A percentile compares a stretch with the other conserved stretches of the same genome.
These are phyloP conservation scores for Acholoe squamosa DNA, from an alignment of 2,888 invertebrate species.

Conservation along the genomic window DNA sequence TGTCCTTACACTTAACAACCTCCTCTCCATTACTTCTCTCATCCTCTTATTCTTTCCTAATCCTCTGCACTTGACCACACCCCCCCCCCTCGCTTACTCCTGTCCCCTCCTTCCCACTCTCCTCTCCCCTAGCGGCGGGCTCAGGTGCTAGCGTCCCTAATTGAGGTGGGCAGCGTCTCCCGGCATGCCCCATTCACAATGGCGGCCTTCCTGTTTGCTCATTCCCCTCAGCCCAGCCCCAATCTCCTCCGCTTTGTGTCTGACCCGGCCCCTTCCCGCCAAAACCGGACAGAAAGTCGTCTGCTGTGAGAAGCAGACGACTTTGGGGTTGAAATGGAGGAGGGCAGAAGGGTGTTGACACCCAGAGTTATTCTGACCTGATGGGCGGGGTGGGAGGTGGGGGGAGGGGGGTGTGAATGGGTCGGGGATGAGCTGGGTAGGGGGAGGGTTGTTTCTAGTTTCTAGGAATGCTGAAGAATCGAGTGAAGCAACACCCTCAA, in stretches of 20 bases:
- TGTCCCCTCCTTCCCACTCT: background rate
- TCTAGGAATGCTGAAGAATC: too few relatives aligned
- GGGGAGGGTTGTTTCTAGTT: too few relatives aligned
- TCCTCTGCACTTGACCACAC: background rate
- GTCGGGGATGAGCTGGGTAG: too few relatives aligned
- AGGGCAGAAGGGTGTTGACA: too few relatives aligned
- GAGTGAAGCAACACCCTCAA: too few relatives aligned
- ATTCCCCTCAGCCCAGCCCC: constrained; percentile 43
- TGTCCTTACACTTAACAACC: too few relatives aligned
- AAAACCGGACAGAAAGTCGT: background rate
- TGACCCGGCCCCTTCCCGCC: constrained; percentile 37
- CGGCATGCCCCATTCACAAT: background rate
- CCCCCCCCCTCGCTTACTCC: background rate
- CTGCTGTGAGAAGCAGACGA: too few relatives aligned
- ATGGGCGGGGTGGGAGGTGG: too few relatives aligned
- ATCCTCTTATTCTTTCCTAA: background rate
- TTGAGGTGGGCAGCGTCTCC: background rate
- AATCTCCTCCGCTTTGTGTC: constrained; percentile 35
- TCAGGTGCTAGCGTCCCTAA: constrained; percentile 39
- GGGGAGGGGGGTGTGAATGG: too few relatives aligned
- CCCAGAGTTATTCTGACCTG: too few relatives aligned
- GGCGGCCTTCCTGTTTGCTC: background rate
- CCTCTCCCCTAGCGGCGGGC: background rate
- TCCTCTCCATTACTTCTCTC: too few relatives aligned
- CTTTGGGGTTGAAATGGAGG: too few relatives aligned